These are phyloP conservation scores for Lethrus apterus DNA, from an alignment of 1,140 invertebrate species.

Conservation along the genomic window DNA sequence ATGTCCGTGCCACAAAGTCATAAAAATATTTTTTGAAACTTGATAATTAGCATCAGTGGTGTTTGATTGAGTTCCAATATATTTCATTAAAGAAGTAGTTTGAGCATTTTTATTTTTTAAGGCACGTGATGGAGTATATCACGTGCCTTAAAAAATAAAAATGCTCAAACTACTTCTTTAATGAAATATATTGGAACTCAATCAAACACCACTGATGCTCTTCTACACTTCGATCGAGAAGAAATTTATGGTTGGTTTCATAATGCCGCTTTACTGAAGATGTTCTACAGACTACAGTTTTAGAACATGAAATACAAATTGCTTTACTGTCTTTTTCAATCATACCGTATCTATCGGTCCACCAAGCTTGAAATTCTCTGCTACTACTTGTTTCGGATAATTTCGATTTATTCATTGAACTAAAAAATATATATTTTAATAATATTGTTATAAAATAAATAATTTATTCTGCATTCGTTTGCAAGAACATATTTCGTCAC, in stretches of 20 bases:
- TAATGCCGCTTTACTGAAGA: conserved; percentile 26
- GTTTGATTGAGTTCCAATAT: conserved; percentile 17
- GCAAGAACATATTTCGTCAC: no score
- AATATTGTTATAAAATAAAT: conserved; percentile 1
- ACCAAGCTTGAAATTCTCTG: conserved; percentile 23
- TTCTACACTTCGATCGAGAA: conserved; percentile 15
- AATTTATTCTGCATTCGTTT: neutral
- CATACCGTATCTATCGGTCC: conserved; percentile 23
- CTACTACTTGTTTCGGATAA: conserved; percentile 9
- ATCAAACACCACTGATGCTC: conserved; percentile 20
- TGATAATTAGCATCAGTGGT: conserved; percentile 19
- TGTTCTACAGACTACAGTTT: conserved; percentile 24
- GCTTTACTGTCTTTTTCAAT: conserved; percentile 21
- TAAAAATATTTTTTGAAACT: conserved; percentile 22
- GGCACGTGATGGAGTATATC: conserved; percentile 16
- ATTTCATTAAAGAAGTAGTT: no score
- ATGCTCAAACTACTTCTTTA: no score
- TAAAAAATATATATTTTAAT: conserved; percentile 14
- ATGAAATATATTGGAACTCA: conserved; percentile 22
- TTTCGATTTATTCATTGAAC: conserved; percentile 19
- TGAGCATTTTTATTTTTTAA: conserved; percentile 22
- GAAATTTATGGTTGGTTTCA: conserved; percentile 20
- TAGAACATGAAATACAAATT: conserved; percentile 24
- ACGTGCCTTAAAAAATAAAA: conserved; percentile 18
- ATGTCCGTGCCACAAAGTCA: no score